Percentiles rank a stretch among this genome's conserved stretches.
Conservation (phyloP, 2,113 vertebrate genomes). For the Oreochromis spilurus region DNA sequence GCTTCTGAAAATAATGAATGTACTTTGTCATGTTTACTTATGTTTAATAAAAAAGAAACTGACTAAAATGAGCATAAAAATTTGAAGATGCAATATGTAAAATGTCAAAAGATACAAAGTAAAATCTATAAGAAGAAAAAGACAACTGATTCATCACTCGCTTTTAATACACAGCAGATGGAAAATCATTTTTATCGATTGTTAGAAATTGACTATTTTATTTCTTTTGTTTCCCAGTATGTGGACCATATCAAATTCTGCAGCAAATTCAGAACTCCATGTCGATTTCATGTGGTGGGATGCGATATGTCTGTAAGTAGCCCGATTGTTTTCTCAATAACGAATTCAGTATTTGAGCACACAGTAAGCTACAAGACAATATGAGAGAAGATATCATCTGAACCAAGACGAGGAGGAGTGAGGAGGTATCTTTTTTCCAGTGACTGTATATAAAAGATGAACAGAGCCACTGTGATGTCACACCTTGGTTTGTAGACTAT, state of each 20-base stretch:
- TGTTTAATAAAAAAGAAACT: background rate
- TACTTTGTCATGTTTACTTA: background rate
- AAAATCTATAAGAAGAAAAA: background rate
- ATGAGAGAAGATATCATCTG: background rate
- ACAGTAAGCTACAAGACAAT: background rate
- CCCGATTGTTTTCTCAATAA: background rate
- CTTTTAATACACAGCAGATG: background rate
- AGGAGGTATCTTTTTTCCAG: background rate
- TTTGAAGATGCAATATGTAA: background rate
- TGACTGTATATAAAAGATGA: background rate
- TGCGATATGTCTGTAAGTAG: conserved; percentile 73
- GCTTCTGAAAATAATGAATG: background rate
- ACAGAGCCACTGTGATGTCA: background rate
- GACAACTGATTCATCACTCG: background rate
- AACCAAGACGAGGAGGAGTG: background rate
- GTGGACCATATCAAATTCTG: conserved; percentile 76
- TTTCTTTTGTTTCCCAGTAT: conserved; percentile 47
- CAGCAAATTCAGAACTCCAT: conserved; percentile 72
- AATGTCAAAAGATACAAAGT: background rate
- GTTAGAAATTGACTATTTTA: background rate
- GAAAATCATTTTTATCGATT: background rate
- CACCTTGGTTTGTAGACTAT: background rate
- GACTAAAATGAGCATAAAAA: background rate
- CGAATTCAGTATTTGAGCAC: background rate
- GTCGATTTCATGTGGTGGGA: conserved; percentile 74